Conservation (phyloP, 2,797 vertebrate genomes). For the Salmo trutta region DNA sequence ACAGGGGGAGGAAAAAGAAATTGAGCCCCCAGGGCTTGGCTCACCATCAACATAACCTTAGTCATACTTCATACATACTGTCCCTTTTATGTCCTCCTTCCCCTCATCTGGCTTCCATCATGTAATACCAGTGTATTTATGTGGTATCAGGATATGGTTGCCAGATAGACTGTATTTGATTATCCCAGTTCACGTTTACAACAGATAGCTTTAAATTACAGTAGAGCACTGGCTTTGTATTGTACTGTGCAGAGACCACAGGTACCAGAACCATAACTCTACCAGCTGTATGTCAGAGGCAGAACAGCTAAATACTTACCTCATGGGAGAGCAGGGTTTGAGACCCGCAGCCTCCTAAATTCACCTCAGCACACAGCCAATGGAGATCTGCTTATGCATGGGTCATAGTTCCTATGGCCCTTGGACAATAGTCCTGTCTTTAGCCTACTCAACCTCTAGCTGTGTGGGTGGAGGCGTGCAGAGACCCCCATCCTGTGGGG, state of each 20-base stretch:
- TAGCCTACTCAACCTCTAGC: no score
- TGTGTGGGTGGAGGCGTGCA: no score
- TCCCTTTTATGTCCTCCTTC: conserved; percentile 60
- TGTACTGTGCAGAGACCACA: not conserved
- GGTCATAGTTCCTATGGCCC: no score
- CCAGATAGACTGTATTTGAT: not conserved
- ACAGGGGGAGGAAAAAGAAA: not conserved
- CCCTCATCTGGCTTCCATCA: conserved; percentile 67
- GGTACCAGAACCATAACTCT: not conserved
- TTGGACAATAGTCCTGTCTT: no score
- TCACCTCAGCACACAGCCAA: conserved; percentile 59
- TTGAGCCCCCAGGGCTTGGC: conserved; percentile 55
- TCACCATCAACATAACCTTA: conserved; percentile 72
- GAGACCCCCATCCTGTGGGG: no score
- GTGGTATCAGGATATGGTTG: conserved; percentile 46
- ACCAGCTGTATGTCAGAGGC: conserved; percentile 23
- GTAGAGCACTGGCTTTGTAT: not conserved
- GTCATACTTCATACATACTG: conserved; percentile 69
- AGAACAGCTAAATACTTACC: conserved; percentile 50
- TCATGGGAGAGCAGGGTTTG: conserved; percentile 34
- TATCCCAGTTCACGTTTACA: not conserved
- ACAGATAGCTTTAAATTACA: not conserved
- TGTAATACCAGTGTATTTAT: conserved; percentile 65
- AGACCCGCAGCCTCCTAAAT: conserved; percentile 59
- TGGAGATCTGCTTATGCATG: conserved; percentile 3